Evolutionary conservation across 2,113 vertebrate species (phyloP).

Genomic region (Colistium nudipinnis): DNA sequence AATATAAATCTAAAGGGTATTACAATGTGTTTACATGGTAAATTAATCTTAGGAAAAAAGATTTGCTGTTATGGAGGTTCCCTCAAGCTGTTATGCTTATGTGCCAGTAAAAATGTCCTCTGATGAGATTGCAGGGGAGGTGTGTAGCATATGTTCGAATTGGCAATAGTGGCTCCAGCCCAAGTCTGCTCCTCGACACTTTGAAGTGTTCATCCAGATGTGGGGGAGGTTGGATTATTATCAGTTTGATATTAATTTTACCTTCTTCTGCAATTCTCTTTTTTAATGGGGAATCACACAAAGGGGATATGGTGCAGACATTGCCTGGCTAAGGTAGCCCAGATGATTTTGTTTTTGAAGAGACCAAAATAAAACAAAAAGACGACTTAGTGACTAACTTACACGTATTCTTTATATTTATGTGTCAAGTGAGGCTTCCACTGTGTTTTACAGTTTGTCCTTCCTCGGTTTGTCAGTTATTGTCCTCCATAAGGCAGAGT

Average conservation of each 20-base stretch:
- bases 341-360: too few species aligned
- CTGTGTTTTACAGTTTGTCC: too few species aligned
- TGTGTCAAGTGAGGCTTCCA: too few species aligned
- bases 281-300: too few species aligned
- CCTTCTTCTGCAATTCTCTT: not conserved
- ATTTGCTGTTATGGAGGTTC: conserved; percentile 1
- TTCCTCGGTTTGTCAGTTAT: too few species aligned
- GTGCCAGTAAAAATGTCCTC: conserved; percentile 34
- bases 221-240: not conserved
- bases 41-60: conserved; percentile 1
- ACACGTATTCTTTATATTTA: too few species aligned
- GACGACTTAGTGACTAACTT: too few species aligned
- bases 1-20: conserved; percentile 34
- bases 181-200: not conserved
- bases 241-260: conserved; percentile 2
- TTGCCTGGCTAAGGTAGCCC: too few species aligned
- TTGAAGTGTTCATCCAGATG: not conserved
- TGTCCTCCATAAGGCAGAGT: too few species aligned
- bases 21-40: conserved; percentile 22
- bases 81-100: conserved; percentile 10
- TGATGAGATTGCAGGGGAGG: conserved; percentile 3
- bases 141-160: conserved; percentile 42
- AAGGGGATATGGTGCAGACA: too few species aligned
- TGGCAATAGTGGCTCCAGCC: conserved; percentile 17
- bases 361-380: too few species aligned